These are phyloP conservation scores for Amiota communis DNA, from an alignment of 2,888 invertebrate species.

Conservation along the genomic window DNA sequence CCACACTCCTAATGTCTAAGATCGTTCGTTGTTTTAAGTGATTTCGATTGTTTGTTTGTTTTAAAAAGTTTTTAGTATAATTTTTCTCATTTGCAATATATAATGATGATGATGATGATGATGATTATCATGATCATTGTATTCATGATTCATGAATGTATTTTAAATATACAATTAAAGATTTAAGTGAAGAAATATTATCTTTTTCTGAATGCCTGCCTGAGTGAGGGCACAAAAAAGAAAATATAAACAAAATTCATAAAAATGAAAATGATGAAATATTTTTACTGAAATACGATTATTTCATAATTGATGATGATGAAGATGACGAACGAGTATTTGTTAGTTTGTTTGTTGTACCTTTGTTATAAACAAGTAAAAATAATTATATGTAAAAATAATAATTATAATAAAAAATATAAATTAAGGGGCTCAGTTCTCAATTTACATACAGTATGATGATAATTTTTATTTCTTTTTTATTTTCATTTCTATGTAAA, in stretches of 20 bases:
- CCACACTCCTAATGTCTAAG: too few species aligned
- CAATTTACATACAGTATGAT: too few species aligned
- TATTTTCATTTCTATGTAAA: conserved; percentile 34
- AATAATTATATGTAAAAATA: conserved; percentile 51
- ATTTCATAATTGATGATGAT: conserved; percentile 55
- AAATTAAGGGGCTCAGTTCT: not conserved
- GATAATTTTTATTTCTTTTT: too few species aligned
- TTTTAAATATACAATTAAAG: not conserved
- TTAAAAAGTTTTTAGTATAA: not conserved
- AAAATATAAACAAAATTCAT: not conserved
- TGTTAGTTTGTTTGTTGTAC: conserved; percentile 65
- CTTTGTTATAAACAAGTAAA: conserved; percentile 64
- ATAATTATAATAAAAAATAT: not conserved
- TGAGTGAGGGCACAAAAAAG: not conserved
- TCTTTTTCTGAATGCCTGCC: not conserved
- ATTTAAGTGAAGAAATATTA: not conserved
- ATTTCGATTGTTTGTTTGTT: not conserved
- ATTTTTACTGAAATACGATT: not conserved
- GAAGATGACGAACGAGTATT: conserved; percentile 38
- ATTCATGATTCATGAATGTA: not conserved
- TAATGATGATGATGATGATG: not conserved
- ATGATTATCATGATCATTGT: not conserved
- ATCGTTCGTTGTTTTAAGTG: too few species aligned
- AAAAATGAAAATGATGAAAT: not conserved
- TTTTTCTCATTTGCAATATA: not conserved